Evolutionary conservation across 2,888 invertebrate genomes (phyloP).

Genomic region (Parnassius mnemosyne): DNA sequence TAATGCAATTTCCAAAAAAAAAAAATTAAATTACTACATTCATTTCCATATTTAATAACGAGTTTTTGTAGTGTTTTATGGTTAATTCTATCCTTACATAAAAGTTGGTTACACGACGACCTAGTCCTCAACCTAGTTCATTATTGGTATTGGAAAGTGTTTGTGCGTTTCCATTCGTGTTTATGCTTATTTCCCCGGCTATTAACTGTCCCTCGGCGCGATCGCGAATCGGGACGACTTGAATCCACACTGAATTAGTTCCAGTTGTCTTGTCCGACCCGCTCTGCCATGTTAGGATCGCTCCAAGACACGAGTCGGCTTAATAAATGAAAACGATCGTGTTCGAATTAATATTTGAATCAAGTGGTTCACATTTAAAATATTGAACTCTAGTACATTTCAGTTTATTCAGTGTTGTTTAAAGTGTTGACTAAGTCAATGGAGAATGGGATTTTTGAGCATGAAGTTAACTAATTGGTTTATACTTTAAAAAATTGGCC

Average conservation of each 20-base stretch:
- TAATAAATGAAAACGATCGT: not conserved
- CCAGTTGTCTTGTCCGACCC: constrained; percentile 16
- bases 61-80: too few species aligned
- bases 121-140: constrained; percentile 35
- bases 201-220: constrained; percentile 27
- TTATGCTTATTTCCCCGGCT: constrained; percentile 33
- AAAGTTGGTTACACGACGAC: constrained; percentile 18
- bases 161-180: constrained; percentile 31
- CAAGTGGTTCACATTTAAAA: too few species aligned
- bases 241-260: constrained; percentile 20
- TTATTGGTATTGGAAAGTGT: constrained; percentile 51
- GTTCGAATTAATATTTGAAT: not conserved
- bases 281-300: constrained; percentile 10
- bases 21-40: too few species aligned
- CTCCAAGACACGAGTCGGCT: not conserved
- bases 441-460: too few species aligned
- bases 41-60: too few species aligned
- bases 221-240: constrained; percentile 19
- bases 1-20: too few species aligned
- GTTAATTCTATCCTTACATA: constrained; percentile 11
- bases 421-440: too few species aligned
- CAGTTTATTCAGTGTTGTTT: too few species aligned
- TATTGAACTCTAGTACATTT: too few species aligned
- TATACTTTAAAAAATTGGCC: too few species aligned
- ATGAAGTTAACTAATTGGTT: too few species aligned